Conservation (phyloP, 2,888 invertebrate genomes). For the Mimachlamys varia region DNA sequence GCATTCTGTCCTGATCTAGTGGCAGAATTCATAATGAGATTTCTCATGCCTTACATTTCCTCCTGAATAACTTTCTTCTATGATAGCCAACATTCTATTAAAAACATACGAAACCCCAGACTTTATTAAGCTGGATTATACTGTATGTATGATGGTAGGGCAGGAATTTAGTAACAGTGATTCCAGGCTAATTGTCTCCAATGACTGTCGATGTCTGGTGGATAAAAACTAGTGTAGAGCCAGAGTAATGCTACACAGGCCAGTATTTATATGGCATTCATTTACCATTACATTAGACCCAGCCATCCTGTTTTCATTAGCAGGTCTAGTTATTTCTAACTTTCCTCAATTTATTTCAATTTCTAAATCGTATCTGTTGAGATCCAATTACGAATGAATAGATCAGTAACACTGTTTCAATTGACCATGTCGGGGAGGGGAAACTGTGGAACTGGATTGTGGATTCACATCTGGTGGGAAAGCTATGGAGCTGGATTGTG, state of each 20-base stretch:
- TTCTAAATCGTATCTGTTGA: not conserved
- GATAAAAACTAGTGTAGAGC: not conserved
- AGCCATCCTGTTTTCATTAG: not conserved
- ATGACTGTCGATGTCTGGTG: not conserved
- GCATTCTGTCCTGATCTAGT: not conserved
- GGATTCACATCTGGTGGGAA: too few species aligned
- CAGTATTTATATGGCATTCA: not conserved
- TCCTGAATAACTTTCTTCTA: not conserved
- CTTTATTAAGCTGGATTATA: not conserved
- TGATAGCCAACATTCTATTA: constrained; percentile 32
- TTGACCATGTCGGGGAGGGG: not conserved
- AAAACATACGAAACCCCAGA: constrained; percentile 7
- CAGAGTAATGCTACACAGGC: not conserved
- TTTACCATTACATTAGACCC: not conserved
- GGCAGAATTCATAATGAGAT: not conserved
- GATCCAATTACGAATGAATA: not conserved
- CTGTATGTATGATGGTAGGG: not conserved
- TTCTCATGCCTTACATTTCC: not conserved
- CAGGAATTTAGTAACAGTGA: not conserved
- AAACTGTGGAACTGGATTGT: too few species aligned
- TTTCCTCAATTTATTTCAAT: not conserved
- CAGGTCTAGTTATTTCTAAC: not conserved
- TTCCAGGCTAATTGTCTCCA: not conserved
- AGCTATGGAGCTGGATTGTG: too few species aligned
- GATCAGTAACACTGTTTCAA: not conserved